A percentile compares a stretch with the other conserved stretches of the same genome.
Conservation (phyloP, 2,888 invertebrate genomes). For the Subacronicta megacephala region DNA sequence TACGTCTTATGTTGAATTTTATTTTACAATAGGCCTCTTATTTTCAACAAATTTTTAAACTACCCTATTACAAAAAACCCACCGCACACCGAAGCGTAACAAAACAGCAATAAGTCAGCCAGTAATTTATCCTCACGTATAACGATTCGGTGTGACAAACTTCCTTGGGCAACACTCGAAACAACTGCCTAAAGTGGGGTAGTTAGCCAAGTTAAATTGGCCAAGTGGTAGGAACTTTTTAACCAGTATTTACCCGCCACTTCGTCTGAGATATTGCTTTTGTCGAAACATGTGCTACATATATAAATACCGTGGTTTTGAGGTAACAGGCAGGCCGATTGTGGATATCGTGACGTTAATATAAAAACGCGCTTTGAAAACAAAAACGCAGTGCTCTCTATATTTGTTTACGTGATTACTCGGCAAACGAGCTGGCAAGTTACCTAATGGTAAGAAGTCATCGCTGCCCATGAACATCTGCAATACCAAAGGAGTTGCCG, state of each 20-base stretch:
- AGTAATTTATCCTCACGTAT: constrained; percentile 37
- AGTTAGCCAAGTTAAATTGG: constrained; percentile 64
- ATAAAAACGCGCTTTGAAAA: too few relatives aligned
- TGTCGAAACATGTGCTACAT: constrained; percentile 26
- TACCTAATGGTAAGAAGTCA: too few relatives aligned
- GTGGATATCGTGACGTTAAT: not conserved
- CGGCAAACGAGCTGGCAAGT: too few relatives aligned
- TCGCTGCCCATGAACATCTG: too few relatives aligned
- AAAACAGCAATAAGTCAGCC: constrained; percentile 16
- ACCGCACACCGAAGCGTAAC: constrained; percentile 9
- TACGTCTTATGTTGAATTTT: too few relatives aligned
- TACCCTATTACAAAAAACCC: constrained; percentile 11
- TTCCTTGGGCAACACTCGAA: constrained; percentile 30
- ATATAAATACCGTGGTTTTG: not conserved
- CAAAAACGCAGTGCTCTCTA: too few relatives aligned
- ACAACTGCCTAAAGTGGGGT: constrained; percentile 50
- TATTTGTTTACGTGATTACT: too few relatives aligned
- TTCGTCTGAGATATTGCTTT: constrained; percentile 50
- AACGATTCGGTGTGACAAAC: constrained; percentile 45
- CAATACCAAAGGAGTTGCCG: too few relatives aligned
- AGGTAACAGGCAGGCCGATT: not conserved
- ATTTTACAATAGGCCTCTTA: too few relatives aligned
- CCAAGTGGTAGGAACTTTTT: constrained; percentile 52
- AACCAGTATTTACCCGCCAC: constrained; percentile 43
- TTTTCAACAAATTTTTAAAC: too few relatives aligned